Evolutionary conservation across 1,140 invertebrate genomes (phyloP).

Genomic region (Scaptomyza graminum): DNA sequence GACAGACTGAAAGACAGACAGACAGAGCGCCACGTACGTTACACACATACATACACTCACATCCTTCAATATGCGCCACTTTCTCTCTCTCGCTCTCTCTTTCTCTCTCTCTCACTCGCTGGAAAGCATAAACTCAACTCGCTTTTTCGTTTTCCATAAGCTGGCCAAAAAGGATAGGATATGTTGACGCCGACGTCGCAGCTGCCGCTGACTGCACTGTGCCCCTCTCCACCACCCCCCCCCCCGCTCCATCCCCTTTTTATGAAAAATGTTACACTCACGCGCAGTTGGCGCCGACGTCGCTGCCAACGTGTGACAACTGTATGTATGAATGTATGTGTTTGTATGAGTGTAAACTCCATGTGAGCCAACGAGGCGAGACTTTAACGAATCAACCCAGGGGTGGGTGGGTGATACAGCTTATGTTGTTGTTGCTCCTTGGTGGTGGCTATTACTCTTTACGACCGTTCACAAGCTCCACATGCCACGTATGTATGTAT

Average conservation of each 20-base stretch:
- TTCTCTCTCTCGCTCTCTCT: slow-evolving; percentile 7
- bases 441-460: slow-evolving; percentile 77
- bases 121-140: slow-evolving; percentile 75
- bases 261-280: slow-evolving; percentile 80
- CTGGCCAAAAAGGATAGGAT: slow-evolving; percentile 79
- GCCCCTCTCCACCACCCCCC: too few species aligned
- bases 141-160: slow-evolving; percentile 71
- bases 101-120: slow-evolving; percentile 21
- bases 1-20: slow-evolving; percentile 41
- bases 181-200: slow-evolving; percentile 57
- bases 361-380: slow-evolving; percentile 62
- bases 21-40: slow-evolving; percentile 63
- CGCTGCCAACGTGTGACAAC: slow-evolving; percentile 76
- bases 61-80: not conserved
- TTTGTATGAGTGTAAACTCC: slow-evolving; percentile 56
- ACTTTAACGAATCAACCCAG: slow-evolving; percentile 26
- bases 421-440: slow-evolving; percentile 49
- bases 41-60: slow-evolving; percentile 31
- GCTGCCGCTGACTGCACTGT: slow-evolving; percentile 47
- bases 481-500: slow-evolving; percentile 59
- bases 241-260: slow-evolving; percentile 36
- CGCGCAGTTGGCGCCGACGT: slow-evolving; percentile 60
- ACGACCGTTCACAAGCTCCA: slow-evolving; percentile 65
- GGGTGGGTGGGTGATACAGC: slow-evolving; percentile 47
- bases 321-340: slow-evolving; percentile 30